These are phyloP conservation scores for Polypterus bichir DNA, from an alignment of 2,113 vertebrate species.

Conservation along the genomic window DNA sequence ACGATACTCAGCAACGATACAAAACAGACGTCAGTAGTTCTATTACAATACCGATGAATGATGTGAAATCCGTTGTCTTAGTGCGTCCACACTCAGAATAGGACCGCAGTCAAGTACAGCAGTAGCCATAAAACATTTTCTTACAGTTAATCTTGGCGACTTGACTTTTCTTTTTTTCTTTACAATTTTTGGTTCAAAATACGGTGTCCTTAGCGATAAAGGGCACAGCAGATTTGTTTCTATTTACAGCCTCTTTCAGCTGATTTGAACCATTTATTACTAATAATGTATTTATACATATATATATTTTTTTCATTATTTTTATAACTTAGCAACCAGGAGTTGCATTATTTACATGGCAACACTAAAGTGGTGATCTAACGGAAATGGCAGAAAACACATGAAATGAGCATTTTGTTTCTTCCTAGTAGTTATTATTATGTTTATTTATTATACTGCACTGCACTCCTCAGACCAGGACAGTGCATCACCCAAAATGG, in stretches of 20 bases:
- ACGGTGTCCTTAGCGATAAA: slow-evolving; percentile 46
- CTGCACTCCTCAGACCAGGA: not conserved
- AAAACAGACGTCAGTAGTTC: slow-evolving; percentile 70
- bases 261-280: slow-evolving; percentile 41
- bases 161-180: slow-evolving; percentile 28
- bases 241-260: slow-evolving; percentile 35
- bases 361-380: slow-evolving; percentile 57
- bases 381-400: slow-evolving; percentile 46
- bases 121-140: slow-evolving; percentile 47
- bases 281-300: no score
- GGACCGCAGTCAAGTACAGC: slow-evolving; percentile 57
- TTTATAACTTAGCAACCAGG: slow-evolving; percentile 36
- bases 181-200: slow-evolving; percentile 57
- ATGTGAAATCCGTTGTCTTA: slow-evolving; percentile 45
- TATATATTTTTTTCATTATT: not conserved
- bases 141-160: slow-evolving; percentile 51
- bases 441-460: not conserved
- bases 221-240: slow-evolving; percentile 42
- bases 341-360: slow-evolving; percentile 55
- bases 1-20: slow-evolving; percentile 76
- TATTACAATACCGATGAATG: slow-evolving; percentile 69
- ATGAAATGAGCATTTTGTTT: slow-evolving; percentile 31
- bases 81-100: slow-evolving; percentile 42
- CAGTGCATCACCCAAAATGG: not conserved
- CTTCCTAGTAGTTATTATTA: no score